Conservation (phyloP, 2,113 vertebrate genomes). For the Pelodiscus sinensis region DNA sequence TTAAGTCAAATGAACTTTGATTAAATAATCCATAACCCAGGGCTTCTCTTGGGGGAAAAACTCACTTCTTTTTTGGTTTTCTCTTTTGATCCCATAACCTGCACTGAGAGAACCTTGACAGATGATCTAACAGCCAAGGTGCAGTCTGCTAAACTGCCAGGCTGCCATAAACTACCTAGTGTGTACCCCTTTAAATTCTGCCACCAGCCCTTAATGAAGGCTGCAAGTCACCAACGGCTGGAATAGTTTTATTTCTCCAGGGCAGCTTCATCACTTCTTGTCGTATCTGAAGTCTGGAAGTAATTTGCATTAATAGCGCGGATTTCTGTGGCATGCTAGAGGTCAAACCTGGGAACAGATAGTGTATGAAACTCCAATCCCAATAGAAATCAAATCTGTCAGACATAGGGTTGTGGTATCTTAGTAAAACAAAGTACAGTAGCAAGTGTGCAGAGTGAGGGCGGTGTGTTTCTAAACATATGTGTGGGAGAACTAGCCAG, state of each 20-base stretch:
- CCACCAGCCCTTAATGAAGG: background rate
- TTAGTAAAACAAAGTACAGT: background rate
- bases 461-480: background rate
- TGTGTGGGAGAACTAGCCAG: background rate
- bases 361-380: background rate
- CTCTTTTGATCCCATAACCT: constrained; percentile 43
- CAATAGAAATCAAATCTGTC: background rate
- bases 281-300: constrained; percentile 15
- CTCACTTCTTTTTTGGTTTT: constrained; percentile 58
- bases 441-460: background rate
- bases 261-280: background rate
- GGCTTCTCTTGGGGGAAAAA: constrained; percentile 58
- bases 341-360: background rate
- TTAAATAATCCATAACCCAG: constrained; percentile 69
- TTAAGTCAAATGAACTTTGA: constrained; percentile 76
- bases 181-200: background rate
- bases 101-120: constrained; percentile 40
- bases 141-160: background rate
- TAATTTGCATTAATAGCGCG: background rate
- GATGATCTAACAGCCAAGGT: background rate
- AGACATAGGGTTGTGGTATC: background rate
- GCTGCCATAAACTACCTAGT: background rate
- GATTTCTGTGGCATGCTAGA: background rate
- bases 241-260: background rate
- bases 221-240: background rate